These are phyloP conservation scores for Phalera bucephala DNA, from an alignment of 2,888 invertebrate species.

Conservation along the genomic window DNA sequence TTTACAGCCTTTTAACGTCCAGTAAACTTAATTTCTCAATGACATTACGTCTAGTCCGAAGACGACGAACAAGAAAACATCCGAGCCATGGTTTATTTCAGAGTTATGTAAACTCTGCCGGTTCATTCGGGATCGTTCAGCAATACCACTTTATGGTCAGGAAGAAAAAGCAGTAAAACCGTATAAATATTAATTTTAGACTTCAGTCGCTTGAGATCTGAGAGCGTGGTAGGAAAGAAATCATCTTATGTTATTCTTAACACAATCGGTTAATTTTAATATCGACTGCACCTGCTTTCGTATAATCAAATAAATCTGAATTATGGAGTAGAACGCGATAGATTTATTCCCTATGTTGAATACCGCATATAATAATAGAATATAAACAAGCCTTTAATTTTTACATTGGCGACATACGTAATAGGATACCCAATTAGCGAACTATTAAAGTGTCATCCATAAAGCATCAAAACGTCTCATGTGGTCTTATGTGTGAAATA, in stretches of 20 bases:
- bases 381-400: slow-evolving; percentile 6
- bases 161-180: slow-evolving; percentile 60
- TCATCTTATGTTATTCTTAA: slow-evolving; percentile 34
- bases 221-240: slow-evolving; percentile 36
- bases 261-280: slow-evolving; percentile 25
- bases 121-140: slow-evolving; percentile 42
- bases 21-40: slow-evolving; percentile 25
- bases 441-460: slow-evolving; percentile 9
- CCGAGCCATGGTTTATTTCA: slow-evolving; percentile 28
- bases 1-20: slow-evolving; percentile 23
- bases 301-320: slow-evolving; percentile 34
- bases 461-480: slow-evolving; percentile 19
- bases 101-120: slow-evolving; percentile 37
- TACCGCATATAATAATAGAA: slow-evolving; percentile 17
- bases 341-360: too few relatives aligned
- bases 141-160: slow-evolving; percentile 52
- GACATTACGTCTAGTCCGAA: slow-evolving; percentile 13
- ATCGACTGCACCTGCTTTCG: slow-evolving; percentile 23
- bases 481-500: slow-evolving; percentile 25
- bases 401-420: slow-evolving; percentile 3
- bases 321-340: too few relatives aligned
- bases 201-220: slow-evolving; percentile 48
- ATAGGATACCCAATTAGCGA: not conserved
- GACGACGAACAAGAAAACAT: slow-evolving; percentile 11
- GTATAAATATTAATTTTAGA: slow-evolving; percentile 49